These are phyloP conservation scores for Azorinus chamasolen DNA, from an alignment of 2,888 invertebrate species.

Conservation along the genomic window DNA sequence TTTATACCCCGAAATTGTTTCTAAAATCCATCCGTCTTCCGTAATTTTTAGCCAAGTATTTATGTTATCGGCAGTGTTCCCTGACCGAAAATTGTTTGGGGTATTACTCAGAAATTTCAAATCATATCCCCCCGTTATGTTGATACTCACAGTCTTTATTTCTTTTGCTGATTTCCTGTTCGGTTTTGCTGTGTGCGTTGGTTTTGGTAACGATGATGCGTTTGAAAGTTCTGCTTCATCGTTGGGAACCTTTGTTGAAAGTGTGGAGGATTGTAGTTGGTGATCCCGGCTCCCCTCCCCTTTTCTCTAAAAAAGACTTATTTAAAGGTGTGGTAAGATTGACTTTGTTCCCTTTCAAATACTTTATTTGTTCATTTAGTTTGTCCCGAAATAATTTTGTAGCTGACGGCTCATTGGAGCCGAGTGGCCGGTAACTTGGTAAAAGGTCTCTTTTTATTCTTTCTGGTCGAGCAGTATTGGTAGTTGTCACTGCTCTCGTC, in stretches of 20 bases:
- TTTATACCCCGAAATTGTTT: slow-evolving; percentile 3
- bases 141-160: not conserved
- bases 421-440: slow-evolving; percentile 13
- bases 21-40: slow-evolving; percentile 5
- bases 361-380: slow-evolving; percentile 12
- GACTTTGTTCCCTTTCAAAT: not conserved
- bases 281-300: slow-evolving; percentile 8
- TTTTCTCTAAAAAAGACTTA: slow-evolving; percentile 15
- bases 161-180: not conserved
- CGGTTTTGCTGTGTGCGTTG: not conserved
- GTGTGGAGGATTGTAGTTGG: no score
- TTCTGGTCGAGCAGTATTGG: slow-evolving; percentile 11
- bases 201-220: not conserved
- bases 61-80: no score
- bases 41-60: slow-evolving; percentile 11
- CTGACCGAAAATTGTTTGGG: no score
- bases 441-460: slow-evolving; percentile 25
- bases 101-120: no score
- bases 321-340: slow-evolving; percentile 2
- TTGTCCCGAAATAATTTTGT: slow-evolving; percentile 28
- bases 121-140: slow-evolving; percentile 5
- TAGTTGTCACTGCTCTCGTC: not conserved
- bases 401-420: slow-evolving; percentile 17
- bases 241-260: not conserved
- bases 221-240: not conserved